A percentile compares a stretch with the other conserved stretches of the same genome.
Evolutionary conservation across 2,888 invertebrate species (phyloP).

Genomic region (Melanophora roralis): DNA sequence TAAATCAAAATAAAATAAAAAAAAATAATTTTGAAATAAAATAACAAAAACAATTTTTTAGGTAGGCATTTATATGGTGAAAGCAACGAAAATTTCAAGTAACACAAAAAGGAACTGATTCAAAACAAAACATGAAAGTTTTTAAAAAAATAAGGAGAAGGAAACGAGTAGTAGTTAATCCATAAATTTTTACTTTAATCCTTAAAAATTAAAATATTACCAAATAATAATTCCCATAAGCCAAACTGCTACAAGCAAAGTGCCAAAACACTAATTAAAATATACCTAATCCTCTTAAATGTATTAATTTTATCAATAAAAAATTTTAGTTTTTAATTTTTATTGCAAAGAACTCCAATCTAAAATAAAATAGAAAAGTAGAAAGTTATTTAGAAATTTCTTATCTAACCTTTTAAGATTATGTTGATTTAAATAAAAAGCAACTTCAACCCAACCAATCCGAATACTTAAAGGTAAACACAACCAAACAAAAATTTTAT

Average conservation of each 20-base stretch:
- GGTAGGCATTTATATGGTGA: conserved; percentile 59
- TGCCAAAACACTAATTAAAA: conserved; percentile 48
- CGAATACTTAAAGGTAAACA: neutral
- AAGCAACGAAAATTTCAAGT: conserved; percentile 56
- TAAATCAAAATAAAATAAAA: conserved; percentile 33
- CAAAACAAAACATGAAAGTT: conserved; percentile 39
- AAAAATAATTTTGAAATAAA: conserved; percentile 11
- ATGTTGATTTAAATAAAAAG: conserved; percentile 5
- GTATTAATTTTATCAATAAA: neutral
- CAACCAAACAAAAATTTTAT: neutral
- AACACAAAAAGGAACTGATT: conserved; percentile 38
- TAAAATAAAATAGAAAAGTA: neutral
- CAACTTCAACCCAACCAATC: neutral
- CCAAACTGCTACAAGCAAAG: conserved; percentile 57
- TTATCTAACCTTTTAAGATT: conserved; percentile 1
- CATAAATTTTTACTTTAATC: conserved; percentile 55
- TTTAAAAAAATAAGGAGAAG: conserved; percentile 26
- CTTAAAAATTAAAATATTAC: conserved; percentile 33
- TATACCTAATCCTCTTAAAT: conserved; percentile 1
- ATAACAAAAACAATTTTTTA: conserved; percentile 39
- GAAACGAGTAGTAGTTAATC: conserved; percentile 47
- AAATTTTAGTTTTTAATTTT: too few relatives aligned
- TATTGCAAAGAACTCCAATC: too few relatives aligned
- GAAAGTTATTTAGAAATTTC: conserved; percentile 7
- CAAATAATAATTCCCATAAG: neutral